phyloP scores from a whole-genome alignment of 2,888 invertebrate genomes.

The Ferdinandea cuprea region DNA sequence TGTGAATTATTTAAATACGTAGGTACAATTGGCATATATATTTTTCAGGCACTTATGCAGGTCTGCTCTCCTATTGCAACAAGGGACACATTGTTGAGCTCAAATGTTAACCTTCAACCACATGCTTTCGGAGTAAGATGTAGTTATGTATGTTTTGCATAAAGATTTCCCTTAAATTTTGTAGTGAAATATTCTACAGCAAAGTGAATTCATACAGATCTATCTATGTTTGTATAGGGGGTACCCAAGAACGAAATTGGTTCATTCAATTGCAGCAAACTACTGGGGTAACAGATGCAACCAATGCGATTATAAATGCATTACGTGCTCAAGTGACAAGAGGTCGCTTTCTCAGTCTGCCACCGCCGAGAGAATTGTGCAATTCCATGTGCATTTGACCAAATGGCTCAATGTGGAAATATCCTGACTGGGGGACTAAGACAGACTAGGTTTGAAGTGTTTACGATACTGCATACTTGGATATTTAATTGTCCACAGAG shows the following conservation, averaged over 20 bases:
- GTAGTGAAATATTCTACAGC: no score
- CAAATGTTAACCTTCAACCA: no score
- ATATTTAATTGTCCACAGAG: not conserved
- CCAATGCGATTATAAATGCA: slow-evolving; percentile 45
- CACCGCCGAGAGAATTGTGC: not conserved
- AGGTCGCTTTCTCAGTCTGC: not conserved
- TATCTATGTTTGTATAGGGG: not conserved
- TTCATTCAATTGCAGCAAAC: not conserved
- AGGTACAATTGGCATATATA: slow-evolving; percentile 5
- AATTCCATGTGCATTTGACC: not conserved
- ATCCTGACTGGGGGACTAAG: not conserved
- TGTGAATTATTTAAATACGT: slow-evolving; percentile 53
- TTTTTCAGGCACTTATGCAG: no score
- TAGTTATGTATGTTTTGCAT: no score
- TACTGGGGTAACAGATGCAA: not conserved
- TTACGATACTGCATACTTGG: not conserved
- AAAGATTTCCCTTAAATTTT: no score
- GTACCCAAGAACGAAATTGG: not conserved
- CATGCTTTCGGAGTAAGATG: no score
- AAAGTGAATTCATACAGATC: no score
- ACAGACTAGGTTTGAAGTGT: not conserved
- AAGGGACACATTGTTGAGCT: not conserved
- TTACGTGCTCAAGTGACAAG: slow-evolving; percentile 21
- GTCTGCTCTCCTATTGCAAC: slow-evolving; percentile 6
- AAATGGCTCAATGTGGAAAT: not conserved